Evolutionary conservation across 2,797 vertebrate genomes (phyloP).

Genomic region (Characodon lateralis): DNA sequence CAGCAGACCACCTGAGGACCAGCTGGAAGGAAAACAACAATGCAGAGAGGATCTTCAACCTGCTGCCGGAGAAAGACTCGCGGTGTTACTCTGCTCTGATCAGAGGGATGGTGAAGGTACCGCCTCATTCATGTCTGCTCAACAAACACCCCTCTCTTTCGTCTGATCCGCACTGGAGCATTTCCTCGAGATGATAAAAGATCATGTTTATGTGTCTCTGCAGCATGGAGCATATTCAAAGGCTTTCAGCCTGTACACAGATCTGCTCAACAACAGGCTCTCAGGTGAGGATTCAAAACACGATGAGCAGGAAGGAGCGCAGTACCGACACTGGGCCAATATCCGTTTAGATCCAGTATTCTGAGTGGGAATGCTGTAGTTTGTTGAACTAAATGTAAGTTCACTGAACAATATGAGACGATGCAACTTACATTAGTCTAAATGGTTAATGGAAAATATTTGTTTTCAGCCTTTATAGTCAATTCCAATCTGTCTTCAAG

Average conservation of each 20-base stretch:
- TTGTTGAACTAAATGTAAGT: too few relatives aligned
- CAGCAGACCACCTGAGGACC: constrained; percentile 19
- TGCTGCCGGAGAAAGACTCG: constrained; percentile 88
- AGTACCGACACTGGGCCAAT: background rate
- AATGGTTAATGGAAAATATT: too few relatives aligned
- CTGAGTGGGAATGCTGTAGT: too few relatives aligned
- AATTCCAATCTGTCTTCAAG: too few relatives aligned
- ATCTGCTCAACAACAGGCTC: constrained; percentile 87
- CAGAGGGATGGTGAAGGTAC: constrained; percentile 94
- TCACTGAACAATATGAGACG: too few relatives aligned
- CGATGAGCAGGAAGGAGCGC: background rate
- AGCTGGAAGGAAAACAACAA: constrained; percentile 87
- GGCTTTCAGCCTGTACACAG: constrained; percentile 85
- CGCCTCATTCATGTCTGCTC: background rate
- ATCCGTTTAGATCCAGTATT: background rate
- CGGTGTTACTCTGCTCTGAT: constrained; percentile 90
- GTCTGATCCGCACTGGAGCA: background rate
- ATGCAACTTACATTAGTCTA: too few relatives aligned
- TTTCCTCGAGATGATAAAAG: background rate
- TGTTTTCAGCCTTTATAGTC: too few relatives aligned
- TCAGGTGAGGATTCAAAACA: constrained; percentile 77
- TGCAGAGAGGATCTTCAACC: constrained; percentile 91
- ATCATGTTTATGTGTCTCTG: constrained; percentile 14
- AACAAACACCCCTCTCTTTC: too few relatives aligned
- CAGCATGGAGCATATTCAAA: constrained; percentile 84